Base-by-base conservation (phyloP, 1,140 invertebrate genomes). In the Aphelenchoides avenae region DNA sequence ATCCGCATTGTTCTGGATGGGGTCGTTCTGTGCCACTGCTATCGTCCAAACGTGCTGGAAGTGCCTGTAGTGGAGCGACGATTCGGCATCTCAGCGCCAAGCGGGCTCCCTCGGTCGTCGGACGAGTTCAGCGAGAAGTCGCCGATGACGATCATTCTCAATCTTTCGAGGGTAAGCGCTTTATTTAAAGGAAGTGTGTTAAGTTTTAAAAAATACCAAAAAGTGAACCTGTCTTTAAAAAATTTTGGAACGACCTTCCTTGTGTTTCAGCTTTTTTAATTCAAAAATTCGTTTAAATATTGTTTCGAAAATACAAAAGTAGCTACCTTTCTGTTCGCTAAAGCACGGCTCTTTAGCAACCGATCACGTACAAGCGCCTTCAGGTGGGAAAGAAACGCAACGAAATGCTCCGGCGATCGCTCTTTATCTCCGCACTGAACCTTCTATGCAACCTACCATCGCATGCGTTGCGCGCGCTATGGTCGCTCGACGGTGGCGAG, bases 361-460 rank as follows among this genome's bases (percentile, higher is more conserved):
- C 61, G 11, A 46, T 58, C 13, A 30, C 15, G 11, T 70, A 65
- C 11, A 64, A 55, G 27, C 27, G 63, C 18, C 41, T 47, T 11
- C 33, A 64, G n/a, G 26, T 64, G 7, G 66, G 33, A 18, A 64
- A 15, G 20, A 26, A 29, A 39, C 71, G 66, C 31, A 63, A 64
- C 13, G 58, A 68, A 9, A 75, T 73, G 70, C 70, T 73, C 6
- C 57, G 72, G 37, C 34, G 70, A 27, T 73, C 70, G 4, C 50
- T 75, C 13, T 50, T 75, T 5, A 75, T 73, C 27, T 73, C 70
- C 7, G 71, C 49, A 2, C 15, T 75, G n/a, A 73, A 73, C 44
- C 50, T 73, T 11, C 50, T 67, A 22, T 71, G 73, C 24, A 73
- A 73, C 43, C 49, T 73, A 9, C 70, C 70, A n/a, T 56, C 70